Conservation (phyloP, 1,140 invertebrate species). For the Arctopsyche grandis region DNA sequence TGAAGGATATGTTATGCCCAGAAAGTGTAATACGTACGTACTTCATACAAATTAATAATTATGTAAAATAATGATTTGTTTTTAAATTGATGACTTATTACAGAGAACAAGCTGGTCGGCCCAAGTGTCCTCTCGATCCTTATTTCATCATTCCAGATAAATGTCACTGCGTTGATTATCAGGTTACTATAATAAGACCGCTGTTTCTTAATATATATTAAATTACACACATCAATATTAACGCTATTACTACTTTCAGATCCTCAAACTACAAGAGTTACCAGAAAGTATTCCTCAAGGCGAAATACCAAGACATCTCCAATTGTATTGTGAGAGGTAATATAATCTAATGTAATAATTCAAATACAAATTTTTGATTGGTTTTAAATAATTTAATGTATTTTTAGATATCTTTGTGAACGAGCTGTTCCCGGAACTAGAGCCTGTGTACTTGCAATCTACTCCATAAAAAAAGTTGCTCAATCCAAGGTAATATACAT, state of each 20-base stretch:
- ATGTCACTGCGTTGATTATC: slow-evolving; percentile 95
- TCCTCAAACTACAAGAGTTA: slow-evolving; percentile 93
- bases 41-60: slow-evolving; percentile 27
- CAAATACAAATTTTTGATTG: not conserved
- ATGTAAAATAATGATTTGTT: slow-evolving; percentile 9
- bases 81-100: slow-evolving; percentile 51
- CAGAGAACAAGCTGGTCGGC: slow-evolving; percentile 88
- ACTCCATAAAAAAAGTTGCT: slow-evolving; percentile 93
- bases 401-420: slow-evolving; percentile 84
- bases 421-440: slow-evolving; percentile 96
- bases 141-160: slow-evolving; percentile 98
- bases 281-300: slow-evolving; percentile 97
- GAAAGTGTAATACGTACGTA: slow-evolving; percentile 92
- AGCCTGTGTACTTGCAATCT: slow-evolving; percentile 94
- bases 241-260: slow-evolving; percentile 61
- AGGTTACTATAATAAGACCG: slow-evolving; percentile 55
- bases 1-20: slow-evolving; percentile 96
- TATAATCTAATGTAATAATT: not conserved
- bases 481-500: slow-evolving; percentile 64
- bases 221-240: not conserved
- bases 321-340: slow-evolving; percentile 91
- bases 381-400: slow-evolving; percentile 8
- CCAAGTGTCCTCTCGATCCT: slow-evolving; percentile 96
- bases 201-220: not conserved
- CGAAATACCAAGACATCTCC: slow-evolving; percentile 97